Evolutionary conservation across 2,888 invertebrate genomes (phyloP), one percentile per base, ranked within the genome.

Genomic region (Epicampocera succincta): DNA sequence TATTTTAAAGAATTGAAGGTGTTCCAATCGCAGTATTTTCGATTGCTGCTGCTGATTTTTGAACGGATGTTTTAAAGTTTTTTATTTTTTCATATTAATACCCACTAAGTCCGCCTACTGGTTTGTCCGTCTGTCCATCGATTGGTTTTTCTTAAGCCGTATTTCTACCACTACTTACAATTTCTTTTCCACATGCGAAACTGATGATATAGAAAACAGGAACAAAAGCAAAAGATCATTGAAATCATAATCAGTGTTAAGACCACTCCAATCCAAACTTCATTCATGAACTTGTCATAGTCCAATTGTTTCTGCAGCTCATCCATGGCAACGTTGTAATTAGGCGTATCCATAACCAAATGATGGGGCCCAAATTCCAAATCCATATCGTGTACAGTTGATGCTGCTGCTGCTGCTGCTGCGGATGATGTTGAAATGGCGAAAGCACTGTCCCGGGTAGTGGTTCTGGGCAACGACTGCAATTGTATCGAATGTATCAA

Each of bases 231-330:
- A 86, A 93, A 93, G 50, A 93, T 92, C 90, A 93, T 93, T 85
- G 93, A 93, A 52, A 93, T 91, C 75, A 93, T 92, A 90, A 94
- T 92, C 60, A 93, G 88, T 15, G 93, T 93, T 65, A 94, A 88
- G 40, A 93, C 93, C 80, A 93, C 92, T 25, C 93, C 93, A 73
- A 94, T 93, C 94, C 94, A 94, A 48, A 94, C 92, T 87, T 94
- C 94, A 73, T 93, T 93, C 88, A 93, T 91, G 87, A 93, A 92
- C 85, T 93, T 92, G 87, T 93, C 93, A 86, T 93, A 93, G 80
- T 92, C 92, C 78, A 89, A 71, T 85, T 91, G 90, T 68, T 90
- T 88, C 77, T 90, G 88, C 65, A 90, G 69, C 54, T 90, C 89
- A 65, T 88, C 87, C 69, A 89, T 87, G n/a, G 85, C 84, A 44